Evolutionary conservation across 2,797 vertebrate species (phyloP), one percentile per base, ranked within the genome.

Genomic region (Cuniculus paca): DNA sequence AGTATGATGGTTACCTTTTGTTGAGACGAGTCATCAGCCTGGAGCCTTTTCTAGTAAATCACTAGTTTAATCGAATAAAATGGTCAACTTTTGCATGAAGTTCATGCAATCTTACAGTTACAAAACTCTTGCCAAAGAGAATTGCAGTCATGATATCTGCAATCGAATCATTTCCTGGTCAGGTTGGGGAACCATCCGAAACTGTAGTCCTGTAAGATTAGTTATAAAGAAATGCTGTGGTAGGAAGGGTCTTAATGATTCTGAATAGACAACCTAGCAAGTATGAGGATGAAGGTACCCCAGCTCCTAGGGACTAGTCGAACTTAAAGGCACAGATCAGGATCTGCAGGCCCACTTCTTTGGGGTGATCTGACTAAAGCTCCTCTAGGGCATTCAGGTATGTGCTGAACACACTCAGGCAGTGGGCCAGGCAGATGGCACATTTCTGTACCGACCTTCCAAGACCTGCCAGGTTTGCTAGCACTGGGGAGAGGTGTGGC

Each of bases 61-160:
- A 81, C 95, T 81, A 92, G 85, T 60, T 95, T 28, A 36, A 56
- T 91, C 31, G 20, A 94, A 81, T 94, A 95, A 97, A 92, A 86
- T 93, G 50, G 83, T 82, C 26, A 80, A 52, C 93, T 84, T n/a
- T n/a, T n/a, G n/a, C n/a, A n/a, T n/a, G 72, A 92, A 90, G 81
- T 96, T 97, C 90, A 74, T 72, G 96, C 92, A 97, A 93, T 82
- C 58, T 91, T 48, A 80, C 20, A 74, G 79, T 97, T 97, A 95
- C 88, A 93, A 95, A 95, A 97, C 20, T 94, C 81, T 98, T 97
- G 96, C 96, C 93, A 97, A 97, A 97, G 93, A 95, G 75, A 83
- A 72, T 95, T 97, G 93, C 96, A 95, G 60, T 80, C 84, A 52
- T 48, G 65, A 58, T 96, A 63, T 97, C 95, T 95, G 95, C 90